Evolutionary conservation across 2,797 vertebrate species (phyloP).

Genomic region (Lepidocolaptes lacrymiger): DNA sequence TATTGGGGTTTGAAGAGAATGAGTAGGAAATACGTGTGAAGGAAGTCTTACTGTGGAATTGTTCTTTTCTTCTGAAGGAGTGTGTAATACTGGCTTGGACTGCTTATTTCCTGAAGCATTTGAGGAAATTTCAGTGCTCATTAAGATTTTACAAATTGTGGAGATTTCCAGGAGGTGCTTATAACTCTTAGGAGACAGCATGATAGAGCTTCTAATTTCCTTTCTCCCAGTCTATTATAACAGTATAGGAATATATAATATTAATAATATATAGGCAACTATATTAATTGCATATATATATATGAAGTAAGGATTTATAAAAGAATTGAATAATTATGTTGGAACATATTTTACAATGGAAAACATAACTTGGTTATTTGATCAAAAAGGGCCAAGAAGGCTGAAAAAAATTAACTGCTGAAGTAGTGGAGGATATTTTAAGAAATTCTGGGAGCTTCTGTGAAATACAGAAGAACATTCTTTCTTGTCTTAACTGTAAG

Average conservation of each 20-base stretch:
- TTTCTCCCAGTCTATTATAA: background rate
- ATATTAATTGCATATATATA: background rate
- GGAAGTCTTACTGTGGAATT: background rate
- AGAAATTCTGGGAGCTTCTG: background rate
- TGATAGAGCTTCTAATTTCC: background rate
- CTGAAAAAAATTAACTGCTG: background rate
- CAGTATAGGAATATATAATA: background rate
- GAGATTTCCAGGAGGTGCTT: background rate
- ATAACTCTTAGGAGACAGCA: background rate
- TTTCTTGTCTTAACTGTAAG: background rate
- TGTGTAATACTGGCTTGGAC: background rate
- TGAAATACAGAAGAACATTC: background rate
- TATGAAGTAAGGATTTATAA: background rate
- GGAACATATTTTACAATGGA: background rate
- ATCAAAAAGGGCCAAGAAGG: background rate
- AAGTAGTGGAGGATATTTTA: background rate
- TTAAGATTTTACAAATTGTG: background rate
- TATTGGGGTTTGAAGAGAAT: background rate
- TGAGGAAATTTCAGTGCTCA: background rate
- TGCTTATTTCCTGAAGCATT: background rate
- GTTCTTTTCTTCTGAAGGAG: background rate
- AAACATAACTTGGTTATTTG: background rate
- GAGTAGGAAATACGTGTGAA: background rate
- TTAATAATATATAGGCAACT: background rate
- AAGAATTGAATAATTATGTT: background rate